Evolutionary conservation across 2,888 invertebrate species (phyloP).

Genomic region (Drosophila mimetica): DNA sequence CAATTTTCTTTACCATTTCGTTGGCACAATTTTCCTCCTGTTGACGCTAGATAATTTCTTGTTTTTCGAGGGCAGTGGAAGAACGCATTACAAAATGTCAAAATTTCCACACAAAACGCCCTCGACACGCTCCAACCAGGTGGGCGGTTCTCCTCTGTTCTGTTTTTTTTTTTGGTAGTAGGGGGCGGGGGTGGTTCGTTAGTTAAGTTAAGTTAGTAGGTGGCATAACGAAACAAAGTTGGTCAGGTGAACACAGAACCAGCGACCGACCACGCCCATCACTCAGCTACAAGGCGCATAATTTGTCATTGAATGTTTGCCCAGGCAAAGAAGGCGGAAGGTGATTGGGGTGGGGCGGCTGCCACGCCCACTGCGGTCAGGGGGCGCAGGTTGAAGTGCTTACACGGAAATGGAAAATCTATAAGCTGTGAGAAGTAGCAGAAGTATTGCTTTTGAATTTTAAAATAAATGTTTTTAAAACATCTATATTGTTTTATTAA

Average conservation of each 20-base stretch:
- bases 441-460: not conserved
- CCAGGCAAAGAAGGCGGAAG: conserved; percentile 40
- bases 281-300: conserved; percentile 59
- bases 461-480: too few relatives aligned
- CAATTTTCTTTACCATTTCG: conserved; percentile 46
- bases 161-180: conserved; percentile 1
- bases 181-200: conserved; percentile 46
- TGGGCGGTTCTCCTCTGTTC: too few relatives aligned
- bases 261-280: conserved; percentile 55
- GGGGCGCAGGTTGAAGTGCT: conserved; percentile 1
- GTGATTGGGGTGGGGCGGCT: conserved; percentile 1
- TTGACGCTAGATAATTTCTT: conserved; percentile 76
- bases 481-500: too few relatives aligned
- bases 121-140: conserved; percentile 58
- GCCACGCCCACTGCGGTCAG: conserved; percentile 31
- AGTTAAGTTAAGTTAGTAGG: conserved; percentile 54
- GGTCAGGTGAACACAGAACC: conserved; percentile 46
- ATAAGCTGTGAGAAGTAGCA: not conserved
- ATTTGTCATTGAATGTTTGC: conserved; percentile 81
- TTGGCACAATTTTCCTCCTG: conserved; percentile 59
- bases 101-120: conserved; percentile 68
- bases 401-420: conserved; percentile 1
- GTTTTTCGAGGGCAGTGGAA: conserved; percentile 6
- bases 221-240: conserved; percentile 65
- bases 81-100: conserved; percentile 74